Evolutionary conservation across 2,797 vertebrate species (phyloP).

Genomic region (Eulemur albifrons): DNA sequence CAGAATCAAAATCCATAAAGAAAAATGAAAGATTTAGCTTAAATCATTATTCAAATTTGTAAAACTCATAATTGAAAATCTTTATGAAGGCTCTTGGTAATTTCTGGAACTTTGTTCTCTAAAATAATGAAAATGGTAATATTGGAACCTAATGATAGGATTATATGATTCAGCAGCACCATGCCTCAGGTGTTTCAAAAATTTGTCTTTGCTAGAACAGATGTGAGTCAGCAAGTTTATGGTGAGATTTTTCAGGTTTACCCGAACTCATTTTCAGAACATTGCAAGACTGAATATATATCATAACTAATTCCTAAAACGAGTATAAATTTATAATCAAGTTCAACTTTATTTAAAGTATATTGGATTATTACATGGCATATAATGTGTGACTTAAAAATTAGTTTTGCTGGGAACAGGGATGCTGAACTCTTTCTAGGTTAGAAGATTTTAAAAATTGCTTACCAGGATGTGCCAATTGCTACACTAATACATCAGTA

Average conservation of each 20-base stretch:
- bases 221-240: conserved; percentile 4
- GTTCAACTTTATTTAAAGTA: background rate
- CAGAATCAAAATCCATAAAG: background rate
- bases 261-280: conserved; percentile 30
- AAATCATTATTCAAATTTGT: conserved; percentile 21
- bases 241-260: background rate
- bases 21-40: conserved; percentile 3
- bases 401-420: background rate
- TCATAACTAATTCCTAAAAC: background rate
- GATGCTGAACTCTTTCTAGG: background rate
- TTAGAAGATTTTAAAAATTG: conserved; percentile 1
- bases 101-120: background rate
- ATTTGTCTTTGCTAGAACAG: background rate
- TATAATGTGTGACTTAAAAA: background rate
- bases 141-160: background rate
- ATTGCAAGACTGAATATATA: background rate
- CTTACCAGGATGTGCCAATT: background rate
- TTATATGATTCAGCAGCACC: background rate
- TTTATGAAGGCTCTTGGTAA: background rate
- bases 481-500: background rate
- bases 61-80: conserved; percentile 9
- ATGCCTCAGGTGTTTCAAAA: background rate
- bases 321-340: background rate
- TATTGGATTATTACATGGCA: background rate
- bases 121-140: background rate